Conservation (phyloP, 2,797 vertebrate genomes). For the Bryconaethiops microstoma region DNA sequence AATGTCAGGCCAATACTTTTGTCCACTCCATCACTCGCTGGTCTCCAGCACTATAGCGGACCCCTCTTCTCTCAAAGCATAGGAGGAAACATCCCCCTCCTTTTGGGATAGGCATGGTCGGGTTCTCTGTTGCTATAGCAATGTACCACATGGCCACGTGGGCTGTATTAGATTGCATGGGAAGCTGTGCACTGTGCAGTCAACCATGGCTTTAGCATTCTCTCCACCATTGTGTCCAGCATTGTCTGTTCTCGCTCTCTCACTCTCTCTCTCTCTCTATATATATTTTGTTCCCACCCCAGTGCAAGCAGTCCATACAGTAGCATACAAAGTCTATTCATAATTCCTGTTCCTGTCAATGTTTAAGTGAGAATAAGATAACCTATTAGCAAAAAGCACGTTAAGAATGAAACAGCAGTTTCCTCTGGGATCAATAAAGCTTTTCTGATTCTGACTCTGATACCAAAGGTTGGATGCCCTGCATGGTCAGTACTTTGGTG, state of each 20-base stretch:
- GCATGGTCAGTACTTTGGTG: too few relatives aligned
- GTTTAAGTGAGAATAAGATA: too few relatives aligned
- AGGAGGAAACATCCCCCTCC: constrained; percentile 73
- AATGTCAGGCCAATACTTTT: neutral
- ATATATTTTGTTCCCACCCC: too few relatives aligned
- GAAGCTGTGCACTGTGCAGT: constrained; percentile 72
- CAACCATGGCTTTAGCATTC: constrained; percentile 79
- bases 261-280: too few relatives aligned
- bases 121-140: constrained; percentile 93
- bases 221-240: constrained; percentile 49
- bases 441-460: too few relatives aligned
- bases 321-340: too few relatives aligned
- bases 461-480: too few relatives aligned
- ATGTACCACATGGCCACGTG: constrained; percentile 96
- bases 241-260: neutral
- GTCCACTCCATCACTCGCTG: neutral
- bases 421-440: too few relatives aligned
- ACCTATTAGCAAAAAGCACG: too few relatives aligned
- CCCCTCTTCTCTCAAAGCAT: neutral
- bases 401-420: too few relatives aligned
- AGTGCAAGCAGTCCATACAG: too few relatives aligned
- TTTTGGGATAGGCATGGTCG: constrained; percentile 86
- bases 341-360: too few relatives aligned
- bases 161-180: constrained; percentile 89
- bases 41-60: neutral